Base-by-base conservation (phyloP, 2,888 invertebrate genomes). In the Baccha elongata region DNA sequence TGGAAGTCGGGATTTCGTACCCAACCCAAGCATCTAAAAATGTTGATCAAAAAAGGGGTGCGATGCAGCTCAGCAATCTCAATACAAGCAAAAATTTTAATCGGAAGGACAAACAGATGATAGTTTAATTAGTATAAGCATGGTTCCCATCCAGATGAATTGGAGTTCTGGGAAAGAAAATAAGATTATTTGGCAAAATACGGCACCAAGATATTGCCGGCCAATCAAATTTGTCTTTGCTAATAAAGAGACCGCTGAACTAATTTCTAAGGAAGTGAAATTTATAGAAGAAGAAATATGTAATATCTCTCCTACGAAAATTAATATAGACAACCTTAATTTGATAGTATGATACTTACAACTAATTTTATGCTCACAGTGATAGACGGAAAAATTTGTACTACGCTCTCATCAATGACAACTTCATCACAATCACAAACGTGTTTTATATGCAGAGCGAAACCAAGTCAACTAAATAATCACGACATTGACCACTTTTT, bases 381-480 rank as follows among this genome's bases (percentile, higher is more conserved):
- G 32, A 55, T 55, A 29, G 55, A 37, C 11, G 55, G 13, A 26
- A 50, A 65, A 35, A 65, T 58, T 52, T 52, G 58, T 17, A 72
- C 64, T 64, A 37, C 71, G 29, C 48, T 71, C n/a, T 60, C 71
- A 19, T 72, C 52, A 62, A n/a, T n/a, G n/a, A n/a, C n/a, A n/a
- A n/a, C n/a, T n/a, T n/a, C n/a, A n/a, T n/a, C n/a, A n/a, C n/a
- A n/a, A n/a, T n/a, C n/a, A n/a, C n/a, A n/a, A n/a, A n/a, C n/a
- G n/a, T n/a, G n/a, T 37, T 72, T 72, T 11, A 50, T 52, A 52
- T 67, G 52, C 42, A 26, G 8, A 62, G 62, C 40, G 50, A 71
- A 71, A 58, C 74, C 60, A 55, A 67, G 42, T 29, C 60, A 67
- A 40, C 58, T 67, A 32, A 74, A 74, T 58, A 62, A 72, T 29